A percentile compares a stretch with the other conserved stretches of the same genome.
These are phyloP conservation scores for Trissolcus basalis DNA, from an alignment of 1,140 invertebrate species.

Conservation along the genomic window DNA sequence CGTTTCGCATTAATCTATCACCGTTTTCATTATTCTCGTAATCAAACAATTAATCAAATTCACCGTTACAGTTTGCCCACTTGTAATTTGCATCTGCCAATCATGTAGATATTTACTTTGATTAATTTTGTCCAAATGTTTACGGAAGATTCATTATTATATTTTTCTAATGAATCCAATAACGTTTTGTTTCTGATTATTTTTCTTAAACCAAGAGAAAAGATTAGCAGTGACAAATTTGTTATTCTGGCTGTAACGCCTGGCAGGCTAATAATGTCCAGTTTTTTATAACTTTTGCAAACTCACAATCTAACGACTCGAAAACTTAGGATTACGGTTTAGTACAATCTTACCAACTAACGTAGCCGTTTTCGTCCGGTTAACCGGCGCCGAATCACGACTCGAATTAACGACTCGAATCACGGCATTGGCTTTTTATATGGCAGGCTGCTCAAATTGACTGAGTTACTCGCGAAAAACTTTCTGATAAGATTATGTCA, in stretches of 20 bases:
- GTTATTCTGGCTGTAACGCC: no score
- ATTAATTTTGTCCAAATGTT: no score
- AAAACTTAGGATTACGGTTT: conserved; percentile 10
- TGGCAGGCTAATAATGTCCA: no score
- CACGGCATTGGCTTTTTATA: conserved; percentile 1
- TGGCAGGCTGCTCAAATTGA: background rate
- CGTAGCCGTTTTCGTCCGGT: conserved; percentile 1
- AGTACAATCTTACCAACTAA: background rate
- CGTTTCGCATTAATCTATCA: conserved; percentile 43
- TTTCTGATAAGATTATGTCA: conserved; percentile 4
- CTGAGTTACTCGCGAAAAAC: background rate
- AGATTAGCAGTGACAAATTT: no score
- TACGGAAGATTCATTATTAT: no score
- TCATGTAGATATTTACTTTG: no score
- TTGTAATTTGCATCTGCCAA: background rate
- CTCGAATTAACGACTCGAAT: conserved; percentile 17
- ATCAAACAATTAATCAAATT: conserved; percentile 39
- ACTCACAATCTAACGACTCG: background rate
- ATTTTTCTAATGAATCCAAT: no score
- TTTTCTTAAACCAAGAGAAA: no score
- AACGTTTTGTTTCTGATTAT: no score
- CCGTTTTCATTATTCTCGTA: conserved; percentile 21
- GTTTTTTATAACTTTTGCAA: background rate
- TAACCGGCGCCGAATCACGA: conserved; percentile 23
- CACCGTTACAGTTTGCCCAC: conserved; percentile 10